Evolutionary conservation across 2,113 vertebrate genomes (phyloP).

Genomic region (Phalacrocorax carbo): DNA sequence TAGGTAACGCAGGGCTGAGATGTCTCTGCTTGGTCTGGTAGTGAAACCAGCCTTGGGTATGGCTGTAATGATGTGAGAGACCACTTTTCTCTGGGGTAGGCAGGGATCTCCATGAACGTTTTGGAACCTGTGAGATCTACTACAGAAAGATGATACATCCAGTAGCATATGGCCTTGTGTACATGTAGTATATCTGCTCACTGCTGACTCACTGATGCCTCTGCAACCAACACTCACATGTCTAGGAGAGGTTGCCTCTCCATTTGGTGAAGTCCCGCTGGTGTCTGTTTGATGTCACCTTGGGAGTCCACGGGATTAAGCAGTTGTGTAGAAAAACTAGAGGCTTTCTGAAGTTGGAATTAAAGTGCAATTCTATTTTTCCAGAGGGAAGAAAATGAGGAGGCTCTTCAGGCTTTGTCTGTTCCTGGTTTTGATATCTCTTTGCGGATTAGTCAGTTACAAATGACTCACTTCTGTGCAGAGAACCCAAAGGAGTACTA

Average conservation of each 20-base stretch:
- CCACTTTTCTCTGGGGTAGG: background rate
- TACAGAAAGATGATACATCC: background rate
- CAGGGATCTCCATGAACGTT: accelerated
- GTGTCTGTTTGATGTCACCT: background rate
- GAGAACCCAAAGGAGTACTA: background rate
- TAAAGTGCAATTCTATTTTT: background rate
- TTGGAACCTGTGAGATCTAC: background rate
- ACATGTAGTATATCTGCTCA: accelerated
- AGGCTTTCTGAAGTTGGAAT: background rate
- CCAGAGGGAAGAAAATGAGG: background rate
- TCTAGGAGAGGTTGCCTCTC: background rate
- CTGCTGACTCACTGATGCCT: background rate
- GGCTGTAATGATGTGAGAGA: accelerated
- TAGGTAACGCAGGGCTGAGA: background rate
- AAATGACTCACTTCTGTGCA: background rate
- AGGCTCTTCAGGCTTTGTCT: background rate
- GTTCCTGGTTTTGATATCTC: background rate
- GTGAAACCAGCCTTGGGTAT: background rate
- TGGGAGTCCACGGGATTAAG: background rate
- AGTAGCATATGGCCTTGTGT: background rate
- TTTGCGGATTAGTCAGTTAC: background rate
- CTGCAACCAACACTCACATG: accelerated
- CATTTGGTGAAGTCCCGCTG: background rate
- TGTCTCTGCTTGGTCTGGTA: background rate
- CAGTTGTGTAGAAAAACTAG: background rate